Conservation (phyloP, 2,888 invertebrate species). For the Coleophora deauratella region DNA sequence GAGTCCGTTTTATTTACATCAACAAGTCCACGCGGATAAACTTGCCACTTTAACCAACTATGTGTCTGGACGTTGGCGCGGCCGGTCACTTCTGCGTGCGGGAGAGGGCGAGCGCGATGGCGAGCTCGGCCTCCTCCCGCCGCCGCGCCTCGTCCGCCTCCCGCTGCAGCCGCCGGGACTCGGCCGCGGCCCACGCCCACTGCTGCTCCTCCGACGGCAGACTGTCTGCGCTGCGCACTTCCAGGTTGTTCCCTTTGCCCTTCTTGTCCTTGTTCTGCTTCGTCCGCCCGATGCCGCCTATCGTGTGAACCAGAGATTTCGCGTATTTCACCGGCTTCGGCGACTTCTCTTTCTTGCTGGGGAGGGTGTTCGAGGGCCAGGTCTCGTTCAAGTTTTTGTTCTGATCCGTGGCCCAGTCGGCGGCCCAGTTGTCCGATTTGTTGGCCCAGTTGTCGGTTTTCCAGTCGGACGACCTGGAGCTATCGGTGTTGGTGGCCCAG, state of each 20-base stretch:
- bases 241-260: constrained; percentile 26
- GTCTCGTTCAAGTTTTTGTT: constrained; percentile 60
- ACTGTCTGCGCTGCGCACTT: constrained; percentile 31
- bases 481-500: constrained; percentile 23
- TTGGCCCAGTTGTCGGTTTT: constrained; percentile 45
- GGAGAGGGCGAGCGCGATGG: constrained; percentile 81
- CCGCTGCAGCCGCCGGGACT: constrained; percentile 77
- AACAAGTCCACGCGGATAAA: too few species aligned
- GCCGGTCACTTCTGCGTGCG: constrained; percentile 54
- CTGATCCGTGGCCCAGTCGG: constrained; percentile 42
- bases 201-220: constrained; percentile 78
- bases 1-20: too few species aligned
- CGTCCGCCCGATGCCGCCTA: constrained; percentile 58
- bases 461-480: constrained; percentile 37
- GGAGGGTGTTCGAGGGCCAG: constrained; percentile 57
- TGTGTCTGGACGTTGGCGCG: too few species aligned
- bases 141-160: constrained; percentile 73
- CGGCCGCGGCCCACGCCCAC: constrained; percentile 82
- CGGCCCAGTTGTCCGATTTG: constrained; percentile 43
- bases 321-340: constrained; percentile 65
- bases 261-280: constrained; percentile 52
- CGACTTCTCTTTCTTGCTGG: constrained; percentile 61
- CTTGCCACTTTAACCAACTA: too few species aligned
- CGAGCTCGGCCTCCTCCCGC: constrained; percentile 82
- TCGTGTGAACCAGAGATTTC: constrained; percentile 58